Percentiles rank a stretch among this genome's conserved stretches.
Evolutionary conservation across 1,140 invertebrate genomes (phyloP).

Genomic region (Acyrthosiphon pisum): DNA sequence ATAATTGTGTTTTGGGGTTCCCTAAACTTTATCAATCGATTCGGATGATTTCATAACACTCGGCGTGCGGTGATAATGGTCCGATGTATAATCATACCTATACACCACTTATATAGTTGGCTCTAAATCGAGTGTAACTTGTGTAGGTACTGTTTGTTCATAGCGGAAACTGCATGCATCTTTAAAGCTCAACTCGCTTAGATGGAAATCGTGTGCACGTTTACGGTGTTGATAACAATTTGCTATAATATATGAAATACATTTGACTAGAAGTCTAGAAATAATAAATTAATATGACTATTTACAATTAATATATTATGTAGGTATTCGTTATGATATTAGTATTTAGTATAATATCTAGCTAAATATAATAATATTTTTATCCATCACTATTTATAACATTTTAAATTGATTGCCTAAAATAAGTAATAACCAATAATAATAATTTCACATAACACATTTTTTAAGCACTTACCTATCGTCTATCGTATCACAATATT

Average conservation of each 20-base stretch:
- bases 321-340: neutral
- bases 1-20: neutral
- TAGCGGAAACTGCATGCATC: neutral
- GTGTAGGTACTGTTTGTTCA: neutral
- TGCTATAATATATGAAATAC: neutral
- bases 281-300: neutral
- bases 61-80: neutral
- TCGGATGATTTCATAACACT: conserved; percentile 39
- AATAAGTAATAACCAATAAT: neutral
- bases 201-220: neutral
- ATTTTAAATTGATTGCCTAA: neutral
- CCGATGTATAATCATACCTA: neutral
- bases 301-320: neutral
- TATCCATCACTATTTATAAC: neutral
- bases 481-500: neutral
- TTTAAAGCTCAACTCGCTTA: neutral
- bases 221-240: neutral
- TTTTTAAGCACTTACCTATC: neutral
- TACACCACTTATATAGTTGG: neutral
- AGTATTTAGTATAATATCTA: neutral
- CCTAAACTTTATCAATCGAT: conserved; percentile 44
- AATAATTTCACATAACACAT: neutral
- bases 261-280: conserved; percentile 8
- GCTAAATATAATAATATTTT: neutral
- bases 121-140: neutral